Base-by-base conservation (phyloP, 2,797 vertebrate genomes). In the Iguana delicatissima region DNA sequence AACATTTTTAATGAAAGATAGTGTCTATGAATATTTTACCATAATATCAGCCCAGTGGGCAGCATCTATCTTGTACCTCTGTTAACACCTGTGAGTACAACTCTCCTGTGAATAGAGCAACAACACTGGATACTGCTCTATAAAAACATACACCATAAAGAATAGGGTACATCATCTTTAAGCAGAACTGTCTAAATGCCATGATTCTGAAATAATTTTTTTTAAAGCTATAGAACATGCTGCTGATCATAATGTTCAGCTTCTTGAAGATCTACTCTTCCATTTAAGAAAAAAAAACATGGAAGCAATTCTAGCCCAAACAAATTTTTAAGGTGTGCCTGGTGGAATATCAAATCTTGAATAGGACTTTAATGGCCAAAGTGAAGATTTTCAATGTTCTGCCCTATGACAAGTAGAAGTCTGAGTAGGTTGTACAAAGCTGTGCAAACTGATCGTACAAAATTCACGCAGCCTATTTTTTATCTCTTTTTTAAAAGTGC, bases 1-100 rank as follows among this genome's bases (percentile, higher is more conserved):
- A 91, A 85, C 90, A 3, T 32, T 84, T 89, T 89, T 46, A 85
- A 18, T 32, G 90, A 91, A 82, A 69, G 38, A 67, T 29, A 62
- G 16, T 62, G 59, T 22, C 59, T 62, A 62, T 22, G 9, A 79
- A 79, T 22, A 42, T 24, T 79, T 79, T 79, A 50, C 10, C 42
- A 79, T 16, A 50, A 50, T 24, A 46, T 46, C 22, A 79, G 24
- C 24, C 50, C 35, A 74, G 42, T 79, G 76, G 38, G 76, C 4
- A 10, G 42, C n/a, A 79, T 50, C 42, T 26, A 76, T 50, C 2
- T 79, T 26, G 42, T 42, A 46, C 3, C 22, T 79, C 76, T 79
- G 22, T 50, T 46, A 50, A 79, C 42, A 46, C 26, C 12, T 42
- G 24, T 79, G 35, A 38, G 5, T 76, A 9, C 18, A 76, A 76